Conservation (phyloP, 2,797 vertebrate species). For the Coregonus suidteri region DNA sequence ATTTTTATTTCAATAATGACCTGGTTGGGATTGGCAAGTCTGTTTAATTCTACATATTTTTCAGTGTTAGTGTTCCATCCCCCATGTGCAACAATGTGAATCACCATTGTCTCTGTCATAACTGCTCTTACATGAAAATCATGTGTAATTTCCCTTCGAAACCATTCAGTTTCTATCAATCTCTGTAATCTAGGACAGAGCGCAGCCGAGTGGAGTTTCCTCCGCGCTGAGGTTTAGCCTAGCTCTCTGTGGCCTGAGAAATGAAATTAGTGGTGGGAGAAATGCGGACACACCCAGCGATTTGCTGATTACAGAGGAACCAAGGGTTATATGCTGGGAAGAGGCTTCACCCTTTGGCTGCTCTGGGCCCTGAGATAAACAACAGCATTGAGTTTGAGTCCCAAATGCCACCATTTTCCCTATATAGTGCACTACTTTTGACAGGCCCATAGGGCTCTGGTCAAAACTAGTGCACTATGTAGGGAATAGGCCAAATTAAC, state of each 20-base stretch:
- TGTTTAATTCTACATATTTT: background rate
- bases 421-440: background rate
- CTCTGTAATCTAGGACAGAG: conserved; percentile 59
- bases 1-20: background rate
- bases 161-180: conserved; percentile 58
- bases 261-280: conserved; percentile 79
- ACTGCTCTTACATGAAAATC: background rate
- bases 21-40: background rate
- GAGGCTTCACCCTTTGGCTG: conserved; percentile 42
- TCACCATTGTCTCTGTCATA: background rate
- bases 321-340: conserved; percentile 57
- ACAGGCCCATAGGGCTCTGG: background rate
- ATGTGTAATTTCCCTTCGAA: conserved; percentile 24
- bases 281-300: conserved; percentile 79
- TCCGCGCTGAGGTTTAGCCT: conserved; percentile 68
- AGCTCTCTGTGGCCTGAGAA: conserved; percentile 65
- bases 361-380: conserved; percentile 34
- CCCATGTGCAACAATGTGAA: background rate
- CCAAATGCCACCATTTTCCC: background rate
- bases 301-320: conserved; percentile 81
- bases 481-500: background rate
- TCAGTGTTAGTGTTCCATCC: background rate
- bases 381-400: conserved; percentile 16
- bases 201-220: conserved; percentile 55
- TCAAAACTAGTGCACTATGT: too few relatives aligned